Evolutionary conservation across 2,113 vertebrate species (phyloP), one percentile per base, ranked within the genome.

Genomic region (Oxyura jamaicensis): DNA sequence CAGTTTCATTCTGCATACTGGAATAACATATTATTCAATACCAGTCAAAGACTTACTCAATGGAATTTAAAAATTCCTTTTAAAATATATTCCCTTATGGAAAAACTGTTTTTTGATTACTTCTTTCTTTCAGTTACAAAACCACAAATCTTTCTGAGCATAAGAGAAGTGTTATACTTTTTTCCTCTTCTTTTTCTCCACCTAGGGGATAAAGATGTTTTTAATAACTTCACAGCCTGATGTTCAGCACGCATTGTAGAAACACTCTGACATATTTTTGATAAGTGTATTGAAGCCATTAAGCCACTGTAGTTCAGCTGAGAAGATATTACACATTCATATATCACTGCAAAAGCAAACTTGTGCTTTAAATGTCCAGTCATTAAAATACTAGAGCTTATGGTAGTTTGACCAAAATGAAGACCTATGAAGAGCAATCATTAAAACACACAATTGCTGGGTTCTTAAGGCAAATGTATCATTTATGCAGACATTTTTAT

Each of bases 321-420:
- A 80, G 26, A 91, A 93, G 72, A 82, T 88, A 83, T 58, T 71
- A 46, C 55, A 77, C 55, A 76, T 55, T 39, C 84, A 74, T 82
- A 50, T 53, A 83, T 80, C 84, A 90, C 42, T 62, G 59, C 42
- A 92, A 73, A 88, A 92, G 44, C 67, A 90, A 94, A 91, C 65
- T 14, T 13, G 8, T 79, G 26, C 60, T 88, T 39, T 88, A 96
- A 94, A 96, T 96, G 76, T 90, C 56, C 72, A 69, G 86, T 92
- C 93, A 91, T 91, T 93, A 90, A 95, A 95, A 93, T 96, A 93
- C 29, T 50, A 69, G 39, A 55, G 36, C 18, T 59, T 23, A 29
- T 69, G 46, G 42, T 53, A 90, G 18, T 71, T 72, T 96, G 79
- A 92, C 69, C n/a, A 35, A 88, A 96, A 86, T 76, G 13, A 92